Conservation (phyloP, 2,797 vertebrate genomes). For the Mallotus villosus region DNA sequence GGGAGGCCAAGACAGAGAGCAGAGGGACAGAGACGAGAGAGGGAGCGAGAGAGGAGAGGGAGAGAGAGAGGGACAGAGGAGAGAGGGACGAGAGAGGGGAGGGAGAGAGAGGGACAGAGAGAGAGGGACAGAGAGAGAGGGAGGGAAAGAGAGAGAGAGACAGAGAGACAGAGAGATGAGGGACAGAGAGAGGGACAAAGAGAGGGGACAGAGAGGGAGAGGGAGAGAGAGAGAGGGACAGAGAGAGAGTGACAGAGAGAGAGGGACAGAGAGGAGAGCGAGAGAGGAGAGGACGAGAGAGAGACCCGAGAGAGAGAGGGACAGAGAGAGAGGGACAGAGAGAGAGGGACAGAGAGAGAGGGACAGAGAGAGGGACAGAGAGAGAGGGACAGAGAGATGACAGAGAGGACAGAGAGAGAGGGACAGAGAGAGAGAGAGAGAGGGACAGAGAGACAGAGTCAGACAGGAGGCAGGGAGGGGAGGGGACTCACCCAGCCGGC, state of each 20-base stretch:
- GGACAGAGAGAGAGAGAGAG: not conserved
- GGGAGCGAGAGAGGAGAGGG: not conserved
- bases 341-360: too few species aligned
- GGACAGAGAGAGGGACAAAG: not conserved
- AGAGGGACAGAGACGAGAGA: too few species aligned
- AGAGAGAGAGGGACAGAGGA: too few species aligned
- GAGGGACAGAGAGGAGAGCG: not conserved
- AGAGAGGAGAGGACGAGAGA: too few species aligned
- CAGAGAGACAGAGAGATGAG: conserved; percentile 6
- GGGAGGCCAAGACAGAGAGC: not conserved
- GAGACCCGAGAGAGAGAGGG: too few species aligned
- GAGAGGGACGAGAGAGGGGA: too few species aligned
- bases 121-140: not conserved
- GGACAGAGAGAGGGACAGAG: conserved; percentile 3
- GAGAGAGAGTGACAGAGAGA: not conserved
- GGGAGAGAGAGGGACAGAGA: conserved; percentile 2
- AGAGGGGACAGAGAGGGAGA: too few species aligned
- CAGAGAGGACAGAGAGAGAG: too few species aligned
- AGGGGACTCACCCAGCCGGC: too few species aligned
- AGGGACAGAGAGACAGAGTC: not conserved
- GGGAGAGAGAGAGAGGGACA: conserved; percentile 7
- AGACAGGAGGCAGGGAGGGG: too few species aligned
- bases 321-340: too few species aligned
- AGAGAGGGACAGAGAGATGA: not conserved
- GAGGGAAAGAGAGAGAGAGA: too few species aligned